Evolutionary conservation across 2,113 vertebrate species (phyloP).

Genomic region (Hipposideros armiger): DNA sequence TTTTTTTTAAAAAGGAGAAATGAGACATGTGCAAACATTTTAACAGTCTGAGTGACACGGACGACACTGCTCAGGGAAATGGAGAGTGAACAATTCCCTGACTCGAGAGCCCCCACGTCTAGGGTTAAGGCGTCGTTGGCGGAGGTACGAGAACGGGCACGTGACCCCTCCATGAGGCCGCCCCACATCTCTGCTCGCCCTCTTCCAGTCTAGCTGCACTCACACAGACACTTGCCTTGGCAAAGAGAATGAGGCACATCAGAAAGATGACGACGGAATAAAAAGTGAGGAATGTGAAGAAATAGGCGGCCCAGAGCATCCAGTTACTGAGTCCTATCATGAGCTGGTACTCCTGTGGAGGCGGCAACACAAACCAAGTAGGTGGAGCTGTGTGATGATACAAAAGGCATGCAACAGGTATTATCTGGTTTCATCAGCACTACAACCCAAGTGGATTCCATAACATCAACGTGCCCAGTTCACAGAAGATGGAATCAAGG

Average conservation of each 20-base stretch:
- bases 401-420: background rate
- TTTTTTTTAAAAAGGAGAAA: too few species aligned
- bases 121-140: background rate
- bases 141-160: background rate
- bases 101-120: background rate
- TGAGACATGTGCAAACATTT: background rate
- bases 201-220: background rate
- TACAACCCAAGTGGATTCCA: background rate
- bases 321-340: slow-evolving; percentile 98
- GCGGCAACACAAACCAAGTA: slow-evolving; percentile 28
- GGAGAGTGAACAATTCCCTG: background rate
- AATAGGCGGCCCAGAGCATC: slow-evolving; percentile 97
- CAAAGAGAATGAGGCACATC: slow-evolving; percentile 92
- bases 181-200: background rate
- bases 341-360: slow-evolving; percentile 96
- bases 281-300: slow-evolving; percentile 95
- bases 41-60: background rate
- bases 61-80: background rate
- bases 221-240: slow-evolving; percentile 89
- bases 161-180: too few species aligned
- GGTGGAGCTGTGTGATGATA: background rate
- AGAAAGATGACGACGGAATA: slow-evolving; percentile 92
- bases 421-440: background rate
- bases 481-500: background rate
- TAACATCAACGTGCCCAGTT: background rate